Percentiles rank a stretch among this genome's conserved stretches.
phyloP scores from a whole-genome alignment of 2,888 invertebrate genomes.

The Orgyia antiqua region DNA sequence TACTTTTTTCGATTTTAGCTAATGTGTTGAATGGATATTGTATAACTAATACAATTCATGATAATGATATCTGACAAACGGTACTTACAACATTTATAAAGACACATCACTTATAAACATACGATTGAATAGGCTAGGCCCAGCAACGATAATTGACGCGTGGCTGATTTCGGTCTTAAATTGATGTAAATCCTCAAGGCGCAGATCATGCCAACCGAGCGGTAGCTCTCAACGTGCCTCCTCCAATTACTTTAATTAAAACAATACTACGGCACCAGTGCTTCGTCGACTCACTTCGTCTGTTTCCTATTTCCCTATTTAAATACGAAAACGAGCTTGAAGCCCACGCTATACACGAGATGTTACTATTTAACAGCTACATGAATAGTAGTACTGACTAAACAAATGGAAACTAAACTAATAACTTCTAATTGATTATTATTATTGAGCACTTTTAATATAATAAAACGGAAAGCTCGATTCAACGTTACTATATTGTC shows the following conservation, averaged over 20 bases:
- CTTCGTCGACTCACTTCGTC: slow-evolving; percentile 72
- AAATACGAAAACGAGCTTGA: slow-evolving; percentile 75
- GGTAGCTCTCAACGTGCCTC: slow-evolving; percentile 70
- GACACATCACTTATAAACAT: slow-evolving; percentile 23
- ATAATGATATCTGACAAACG: too few species aligned
- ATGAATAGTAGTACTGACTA: too few species aligned
- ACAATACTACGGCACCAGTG: slow-evolving; percentile 73
- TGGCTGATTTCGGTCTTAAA: slow-evolving; percentile 65
- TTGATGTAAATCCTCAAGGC: slow-evolving; percentile 76
- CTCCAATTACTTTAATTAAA: slow-evolving; percentile 79
- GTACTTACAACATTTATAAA: too few species aligned
- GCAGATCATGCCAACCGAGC: slow-evolving; percentile 71
- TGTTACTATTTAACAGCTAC: slow-evolving; percentile 58
- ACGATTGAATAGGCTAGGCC: slow-evolving; percentile 47
- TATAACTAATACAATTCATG: too few species aligned
- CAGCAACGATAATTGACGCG: slow-evolving; percentile 65
- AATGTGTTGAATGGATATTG: too few species aligned
- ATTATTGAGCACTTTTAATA: too few species aligned
- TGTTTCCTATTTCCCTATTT: slow-evolving; percentile 77
- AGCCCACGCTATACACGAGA: slow-evolving; percentile 67
- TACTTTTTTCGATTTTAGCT: too few species aligned
- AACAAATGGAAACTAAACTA: too few species aligned
- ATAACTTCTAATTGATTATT: too few species aligned
- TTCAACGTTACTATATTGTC: too few species aligned
- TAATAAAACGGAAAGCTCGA: too few species aligned